Evolutionary conservation across 2,113 vertebrate genomes (phyloP), one percentile per base, ranked within the genome.

Genomic region (Notechis scutatus): DNA sequence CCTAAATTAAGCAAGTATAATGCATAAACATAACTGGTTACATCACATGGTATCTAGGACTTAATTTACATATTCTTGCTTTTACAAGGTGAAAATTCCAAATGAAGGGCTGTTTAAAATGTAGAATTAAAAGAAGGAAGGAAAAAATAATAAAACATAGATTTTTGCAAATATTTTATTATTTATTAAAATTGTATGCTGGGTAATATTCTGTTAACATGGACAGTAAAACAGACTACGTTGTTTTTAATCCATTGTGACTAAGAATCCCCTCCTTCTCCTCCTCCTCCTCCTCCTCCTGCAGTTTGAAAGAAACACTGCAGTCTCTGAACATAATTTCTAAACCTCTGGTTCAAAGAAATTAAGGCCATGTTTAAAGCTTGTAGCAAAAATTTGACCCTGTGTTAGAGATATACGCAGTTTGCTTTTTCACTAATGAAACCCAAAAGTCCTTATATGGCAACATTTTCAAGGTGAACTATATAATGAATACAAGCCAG

Each of bases 361-460:
- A 29, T 14, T 47, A 50, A 87, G 85, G 11, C 5, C 47, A 52
- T 0, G 42, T 45, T 92, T 64, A 15, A 52, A 34, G 26, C 42
- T 2, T 8, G 26, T 59, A 29, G 26, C 26, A 34, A 29, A 23
- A 21, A 85, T 42, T 10, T n/a, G 39, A 47, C 88, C 6, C 54
- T 24, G 20, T 61, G 69, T 42, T 5, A 50, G 61, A 15, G 42
- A 21, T 89, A 87, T 50, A 45, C n/a, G 85, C 56, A 61, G 59
- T 15, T 2, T 18, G 18, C 9, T 56, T 45, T 15, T 64, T 89
- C 52, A 57, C 9, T 12, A 12, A 20, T n/a, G 29, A 47, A 90
- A 50, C 54, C 26, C 21, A 57, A 85, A 90, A 90, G 18, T 88
- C 92, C 92, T 90, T 93, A 90, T 93, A 93, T 93, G 92, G 92